These are phyloP conservation scores for Cirrhinus molitorella DNA, from an alignment of 2,797 vertebrate species.

Conservation along the genomic window DNA sequence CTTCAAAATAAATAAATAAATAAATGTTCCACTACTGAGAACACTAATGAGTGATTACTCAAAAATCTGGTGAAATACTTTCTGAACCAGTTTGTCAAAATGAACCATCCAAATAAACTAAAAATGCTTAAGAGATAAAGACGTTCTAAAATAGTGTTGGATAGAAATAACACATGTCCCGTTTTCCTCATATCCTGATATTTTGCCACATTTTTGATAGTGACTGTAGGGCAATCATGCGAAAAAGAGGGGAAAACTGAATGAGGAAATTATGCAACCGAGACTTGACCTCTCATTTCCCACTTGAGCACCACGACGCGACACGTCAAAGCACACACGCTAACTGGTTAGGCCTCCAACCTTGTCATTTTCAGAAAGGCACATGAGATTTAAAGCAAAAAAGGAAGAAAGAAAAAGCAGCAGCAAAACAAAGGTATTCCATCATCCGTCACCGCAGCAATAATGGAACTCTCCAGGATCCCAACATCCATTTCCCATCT, in stretches of 20 bases:
- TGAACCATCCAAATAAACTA: too few relatives aligned
- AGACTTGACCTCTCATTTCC: conserved; percentile 9
- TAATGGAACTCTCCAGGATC: conserved; percentile 34
- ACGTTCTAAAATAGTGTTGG: too few relatives aligned
- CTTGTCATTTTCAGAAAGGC: conserved; percentile 17
- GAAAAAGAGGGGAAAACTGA: not conserved
- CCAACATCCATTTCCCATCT: conserved; percentile 37
- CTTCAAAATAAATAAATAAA: too few relatives aligned
- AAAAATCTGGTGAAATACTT: too few relatives aligned
- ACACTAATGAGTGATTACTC: too few relatives aligned
- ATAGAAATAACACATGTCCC: too few relatives aligned
- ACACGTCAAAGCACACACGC: not conserved
- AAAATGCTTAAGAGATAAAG: too few relatives aligned
- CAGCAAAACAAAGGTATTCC: conserved; percentile 30
- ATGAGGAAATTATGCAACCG: not conserved
- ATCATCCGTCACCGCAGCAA: conserved; percentile 30
- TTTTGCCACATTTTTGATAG: not conserved
- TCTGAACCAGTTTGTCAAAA: too few relatives aligned
- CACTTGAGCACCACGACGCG: not conserved
- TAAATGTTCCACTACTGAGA: too few relatives aligned
- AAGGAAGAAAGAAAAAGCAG: not conserved
- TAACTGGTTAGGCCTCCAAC: not conserved
- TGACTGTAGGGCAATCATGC: not conserved
- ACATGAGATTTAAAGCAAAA: conserved; percentile 14
- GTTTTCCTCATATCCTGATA: not conserved